Percentiles rank a stretch among this genome's conserved stretches.
Conservation (phyloP, 2,113 vertebrate genomes). For the Cisticola juncidis region DNA sequence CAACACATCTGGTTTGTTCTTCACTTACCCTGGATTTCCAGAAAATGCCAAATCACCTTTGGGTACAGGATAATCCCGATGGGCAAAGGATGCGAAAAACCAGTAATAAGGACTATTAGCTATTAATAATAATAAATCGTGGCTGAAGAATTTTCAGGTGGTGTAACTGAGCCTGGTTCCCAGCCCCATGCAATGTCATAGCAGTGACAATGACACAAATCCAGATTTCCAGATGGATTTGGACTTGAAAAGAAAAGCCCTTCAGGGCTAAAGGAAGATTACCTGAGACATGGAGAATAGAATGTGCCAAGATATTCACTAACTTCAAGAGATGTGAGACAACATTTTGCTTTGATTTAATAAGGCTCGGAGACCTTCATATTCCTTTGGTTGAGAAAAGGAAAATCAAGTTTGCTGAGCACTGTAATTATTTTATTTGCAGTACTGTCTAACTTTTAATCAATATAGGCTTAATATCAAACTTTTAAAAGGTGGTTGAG, state of each 20-base stretch:
- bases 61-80: neutral
- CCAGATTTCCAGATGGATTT: neutral
- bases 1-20: neutral
- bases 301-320: neutral
- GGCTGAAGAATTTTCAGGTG: neutral
- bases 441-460: neutral
- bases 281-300: neutral
- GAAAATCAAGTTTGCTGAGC: neutral
- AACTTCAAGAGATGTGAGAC: neutral
- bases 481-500: neutral
- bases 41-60: neutral
- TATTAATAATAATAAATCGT: neutral
- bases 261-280: neutral
- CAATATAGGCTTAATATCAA: neutral
- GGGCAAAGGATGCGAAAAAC: neutral
- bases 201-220: neutral
- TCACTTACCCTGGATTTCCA: neutral
- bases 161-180: neutral
- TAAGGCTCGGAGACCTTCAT: neutral
- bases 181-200: fast-evolving
- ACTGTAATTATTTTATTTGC: neutral
- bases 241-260: neutral
- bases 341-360: neutral
- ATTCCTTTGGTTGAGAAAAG: neutral
- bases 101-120: neutral